Conservation (phyloP, 2,113 vertebrate genomes). For the Mastomys coucha region DNA sequence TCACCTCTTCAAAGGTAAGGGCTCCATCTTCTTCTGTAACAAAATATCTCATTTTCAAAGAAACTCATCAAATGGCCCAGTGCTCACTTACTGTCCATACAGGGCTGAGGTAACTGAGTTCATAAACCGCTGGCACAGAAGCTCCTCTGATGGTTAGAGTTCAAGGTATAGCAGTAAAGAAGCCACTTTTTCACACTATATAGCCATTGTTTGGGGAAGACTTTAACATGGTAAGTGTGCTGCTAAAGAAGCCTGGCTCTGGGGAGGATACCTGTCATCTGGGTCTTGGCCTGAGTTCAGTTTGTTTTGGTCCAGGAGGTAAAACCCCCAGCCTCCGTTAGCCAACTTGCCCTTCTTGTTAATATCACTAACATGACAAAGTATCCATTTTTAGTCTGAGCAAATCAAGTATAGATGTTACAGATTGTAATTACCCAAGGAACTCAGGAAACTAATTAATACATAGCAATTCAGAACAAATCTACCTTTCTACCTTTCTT, state of each 20-base stretch:
- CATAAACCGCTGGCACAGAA: accelerated
- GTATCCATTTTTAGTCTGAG: slow-evolving; percentile 82
- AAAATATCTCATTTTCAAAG: background rate
- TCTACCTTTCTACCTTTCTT: slow-evolving; percentile 80
- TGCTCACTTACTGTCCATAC: background rate
- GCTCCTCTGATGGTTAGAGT: background rate
- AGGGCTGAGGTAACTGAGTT: background rate
- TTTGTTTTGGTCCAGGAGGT: background rate
- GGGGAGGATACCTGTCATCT: background rate
- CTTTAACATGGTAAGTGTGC: background rate
- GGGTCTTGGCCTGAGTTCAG: background rate
- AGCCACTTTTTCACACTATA: too few species aligned
- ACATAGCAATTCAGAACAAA: slow-evolving; percentile 47
- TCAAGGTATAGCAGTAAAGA: accelerated
- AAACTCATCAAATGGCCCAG: background rate
- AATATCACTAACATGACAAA: slow-evolving; percentile 71
- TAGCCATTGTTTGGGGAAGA: background rate
- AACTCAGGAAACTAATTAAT: slow-evolving; percentile 83
- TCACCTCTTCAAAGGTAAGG: background rate
- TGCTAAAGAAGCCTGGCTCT: background rate
- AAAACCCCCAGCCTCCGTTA: background rate
- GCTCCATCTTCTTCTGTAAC: background rate
- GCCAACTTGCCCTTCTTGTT: slow-evolving; percentile 48
- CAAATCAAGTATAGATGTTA: slow-evolving; percentile 84
- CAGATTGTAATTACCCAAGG: slow-evolving; percentile 80